Percentiles rank a stretch among this genome's conserved stretches.
Evolutionary conservation across 1,140 invertebrate species (phyloP).

Genomic region (Drosophila subpulchrella): DNA sequence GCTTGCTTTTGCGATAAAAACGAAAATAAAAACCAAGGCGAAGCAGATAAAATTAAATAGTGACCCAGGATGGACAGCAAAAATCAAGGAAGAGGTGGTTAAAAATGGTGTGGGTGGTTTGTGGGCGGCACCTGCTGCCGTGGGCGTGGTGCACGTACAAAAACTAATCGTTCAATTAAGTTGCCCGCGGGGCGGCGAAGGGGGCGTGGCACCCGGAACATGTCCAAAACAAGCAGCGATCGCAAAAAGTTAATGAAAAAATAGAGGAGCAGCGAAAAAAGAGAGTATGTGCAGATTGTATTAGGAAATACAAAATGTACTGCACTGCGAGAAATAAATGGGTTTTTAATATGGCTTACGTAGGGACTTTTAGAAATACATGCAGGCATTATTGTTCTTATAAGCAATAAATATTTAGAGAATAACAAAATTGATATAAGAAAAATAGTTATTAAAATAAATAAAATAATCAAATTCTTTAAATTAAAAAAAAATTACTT

Average conservation of each 20-base stretch:
- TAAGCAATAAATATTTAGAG: too few relatives aligned
- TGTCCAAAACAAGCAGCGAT: constrained; percentile 64
- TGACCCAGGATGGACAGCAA: constrained; percentile 46
- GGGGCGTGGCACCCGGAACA: constrained; percentile 35
- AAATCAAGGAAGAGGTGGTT: neutral
- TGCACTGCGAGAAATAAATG: neutral
- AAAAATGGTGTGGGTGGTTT: neutral
- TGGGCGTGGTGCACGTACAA: constrained; percentile 61
- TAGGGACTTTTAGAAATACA: too few relatives aligned
- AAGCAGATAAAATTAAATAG: constrained; percentile 78
- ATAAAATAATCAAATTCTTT: too few relatives aligned
- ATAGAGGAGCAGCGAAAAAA: neutral
- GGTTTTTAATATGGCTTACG: neutral
- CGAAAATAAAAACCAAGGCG: constrained; percentile 68
- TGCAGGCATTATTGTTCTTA: too few relatives aligned
- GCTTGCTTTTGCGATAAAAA: constrained; percentile 64
- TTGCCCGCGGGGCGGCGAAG: constrained; percentile 27
- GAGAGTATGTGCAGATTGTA: constrained; percentile 19
- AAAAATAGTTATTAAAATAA: too few relatives aligned
- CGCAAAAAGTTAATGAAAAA: constrained; percentile 74
- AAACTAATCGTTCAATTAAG: constrained; percentile 82
- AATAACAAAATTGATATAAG: too few relatives aligned
- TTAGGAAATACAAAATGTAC: constrained; percentile 18
- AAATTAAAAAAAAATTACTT: too few relatives aligned
- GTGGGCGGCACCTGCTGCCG: constrained; percentile 9